Evolutionary conservation across 1,140 invertebrate species (phyloP).

Genomic region (Gonatopus flavifemur): DNA sequence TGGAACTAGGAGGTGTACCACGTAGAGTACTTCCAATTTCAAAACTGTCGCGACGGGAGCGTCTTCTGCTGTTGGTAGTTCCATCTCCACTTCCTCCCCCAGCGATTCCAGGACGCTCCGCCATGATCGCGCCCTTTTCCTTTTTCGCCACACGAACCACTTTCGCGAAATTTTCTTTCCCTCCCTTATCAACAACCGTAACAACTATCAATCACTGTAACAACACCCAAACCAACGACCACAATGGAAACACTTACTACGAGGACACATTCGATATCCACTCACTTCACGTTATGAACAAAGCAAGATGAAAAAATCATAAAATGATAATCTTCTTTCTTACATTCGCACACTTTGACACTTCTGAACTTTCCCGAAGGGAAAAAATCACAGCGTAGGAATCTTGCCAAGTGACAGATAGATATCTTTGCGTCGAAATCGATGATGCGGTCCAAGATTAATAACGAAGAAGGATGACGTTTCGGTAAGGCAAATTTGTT

Average conservation of each 20-base stretch:
- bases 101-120: slow-evolving; percentile 44
- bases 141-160: slow-evolving; percentile 52
- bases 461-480: no score
- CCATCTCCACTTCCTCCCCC: background rate
- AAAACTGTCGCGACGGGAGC: slow-evolving; percentile 27
- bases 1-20: slow-evolving; percentile 38
- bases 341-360: no score
- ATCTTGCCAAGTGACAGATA: no score
- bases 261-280: slow-evolving; percentile 1
- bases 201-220: slow-evolving; percentile 11
- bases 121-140: slow-evolving; percentile 49
- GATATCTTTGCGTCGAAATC: no score
- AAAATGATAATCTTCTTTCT: no score
- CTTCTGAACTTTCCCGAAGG: no score
- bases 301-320: no score
- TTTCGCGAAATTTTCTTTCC: slow-evolving; percentile 34
- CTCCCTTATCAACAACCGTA: background rate
- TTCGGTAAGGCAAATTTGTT: no score
- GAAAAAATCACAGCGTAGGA: no score
- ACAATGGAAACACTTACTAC: background rate
- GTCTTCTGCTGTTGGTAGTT: slow-evolving; percentile 22
- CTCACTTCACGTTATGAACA: no score
- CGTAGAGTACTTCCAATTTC: slow-evolving; percentile 11
- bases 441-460: no score
- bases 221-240: slow-evolving; percentile 5